Evolutionary conservation across 2,797 vertebrate genomes (phyloP).

Genomic region (Sebastes diploproa): DNA sequence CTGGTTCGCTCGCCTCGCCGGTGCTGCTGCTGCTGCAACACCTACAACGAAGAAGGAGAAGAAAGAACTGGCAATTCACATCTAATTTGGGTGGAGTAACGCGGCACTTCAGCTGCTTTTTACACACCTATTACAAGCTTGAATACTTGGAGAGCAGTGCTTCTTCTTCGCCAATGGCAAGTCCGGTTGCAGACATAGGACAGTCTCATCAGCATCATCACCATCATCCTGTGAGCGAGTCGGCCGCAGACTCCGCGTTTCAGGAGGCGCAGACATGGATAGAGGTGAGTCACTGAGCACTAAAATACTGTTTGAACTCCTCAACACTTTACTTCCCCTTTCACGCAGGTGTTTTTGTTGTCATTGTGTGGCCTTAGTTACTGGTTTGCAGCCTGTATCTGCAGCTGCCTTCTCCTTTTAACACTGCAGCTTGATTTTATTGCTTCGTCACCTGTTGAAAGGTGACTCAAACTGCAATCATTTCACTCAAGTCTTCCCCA

Average conservation of each 20-base stretch:
- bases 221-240: slow-evolving; percentile 72
- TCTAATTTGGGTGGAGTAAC: slow-evolving; percentile 29
- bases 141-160: slow-evolving; percentile 31
- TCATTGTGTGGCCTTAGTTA: slow-evolving; percentile 11
- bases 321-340: neutral
- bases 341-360: slow-evolving; percentile 31
- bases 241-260: slow-evolving; percentile 84
- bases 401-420: neutral
- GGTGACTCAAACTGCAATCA: slow-evolving; percentile 1
- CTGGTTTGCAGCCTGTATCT: neutral
- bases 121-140: neutral
- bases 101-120: slow-evolving; percentile 7
- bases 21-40: slow-evolving; percentile 36
- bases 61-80: neutral
- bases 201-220: slow-evolving; percentile 85
- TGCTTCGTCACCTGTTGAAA: slow-evolving; percentile 79
- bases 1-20: slow-evolving; percentile 41
- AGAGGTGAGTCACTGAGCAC: slow-evolving; percentile 84
- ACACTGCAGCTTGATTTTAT: slow-evolving; percentile 5
- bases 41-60: slow-evolving; percentile 3
- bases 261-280: slow-evolving; percentile 95
- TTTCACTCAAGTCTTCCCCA: neutral
- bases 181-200: slow-evolving; percentile 83
- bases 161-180: slow-evolving; percentile 87
- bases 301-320: neutral